Evolutionary conservation across 2,797 vertebrate species (phyloP).

Genomic region (Anguilla obscura): DNA sequence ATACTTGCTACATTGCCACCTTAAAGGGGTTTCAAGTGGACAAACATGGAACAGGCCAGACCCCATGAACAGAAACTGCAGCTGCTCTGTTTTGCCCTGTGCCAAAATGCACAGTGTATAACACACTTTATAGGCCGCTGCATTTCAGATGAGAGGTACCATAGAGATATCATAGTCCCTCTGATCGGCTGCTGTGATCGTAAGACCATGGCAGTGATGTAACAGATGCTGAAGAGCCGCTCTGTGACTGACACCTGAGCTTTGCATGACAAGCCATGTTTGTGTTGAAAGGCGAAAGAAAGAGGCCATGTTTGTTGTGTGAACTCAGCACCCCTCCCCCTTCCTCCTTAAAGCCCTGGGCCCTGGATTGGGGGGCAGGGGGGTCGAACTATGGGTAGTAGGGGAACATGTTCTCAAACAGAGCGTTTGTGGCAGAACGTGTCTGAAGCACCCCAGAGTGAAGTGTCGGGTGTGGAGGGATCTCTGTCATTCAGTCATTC

Average conservation of each 20-base stretch:
- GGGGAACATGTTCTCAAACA: background rate
- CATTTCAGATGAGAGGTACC: no score
- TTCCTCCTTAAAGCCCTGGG: background rate
- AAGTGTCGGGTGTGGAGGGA: background rate
- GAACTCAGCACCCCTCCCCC: background rate
- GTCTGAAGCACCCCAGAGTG: background rate
- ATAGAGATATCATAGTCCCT: background rate
- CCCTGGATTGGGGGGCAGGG: background rate
- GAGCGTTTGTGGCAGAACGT: background rate
- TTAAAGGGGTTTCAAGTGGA: background rate
- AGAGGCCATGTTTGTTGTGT: conserved; percentile 18
- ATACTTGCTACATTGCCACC: no score
- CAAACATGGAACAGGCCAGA: background rate
- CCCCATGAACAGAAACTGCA: no score
- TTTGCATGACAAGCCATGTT: conserved; percentile 15
- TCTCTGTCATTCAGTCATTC: background rate
- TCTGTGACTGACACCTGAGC: background rate
- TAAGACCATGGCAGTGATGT: background rate
- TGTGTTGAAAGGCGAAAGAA: background rate
- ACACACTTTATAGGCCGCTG: no score
- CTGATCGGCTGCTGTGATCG: background rate
- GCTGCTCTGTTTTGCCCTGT: no score
- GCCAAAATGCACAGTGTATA: no score
- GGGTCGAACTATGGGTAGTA: background rate
- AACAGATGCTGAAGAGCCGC: background rate